Conservation (phyloP, 2,797 vertebrate species). For the Meda fulgida region DNA sequence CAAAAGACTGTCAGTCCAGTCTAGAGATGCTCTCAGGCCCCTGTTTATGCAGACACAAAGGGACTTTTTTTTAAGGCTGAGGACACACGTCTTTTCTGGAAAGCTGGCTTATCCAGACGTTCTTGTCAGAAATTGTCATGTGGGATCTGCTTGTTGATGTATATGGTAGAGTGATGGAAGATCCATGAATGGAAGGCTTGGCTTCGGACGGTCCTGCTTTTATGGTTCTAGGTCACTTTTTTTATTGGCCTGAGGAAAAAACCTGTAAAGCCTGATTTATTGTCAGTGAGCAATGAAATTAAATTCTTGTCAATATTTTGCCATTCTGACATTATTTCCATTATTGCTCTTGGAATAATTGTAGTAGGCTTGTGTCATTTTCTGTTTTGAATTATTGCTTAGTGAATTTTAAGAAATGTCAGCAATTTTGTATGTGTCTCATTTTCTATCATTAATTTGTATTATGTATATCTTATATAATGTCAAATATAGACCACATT, state of each 20-base stretch:
- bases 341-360: neutral
- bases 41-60: conserved; percentile 22
- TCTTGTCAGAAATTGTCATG: conserved; percentile 15
- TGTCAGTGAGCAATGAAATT: neutral
- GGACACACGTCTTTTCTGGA: neutral
- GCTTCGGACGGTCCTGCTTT: neutral
- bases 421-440: neutral
- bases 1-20: conserved; percentile 26
- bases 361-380: neutral
- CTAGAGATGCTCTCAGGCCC: conserved; percentile 13
- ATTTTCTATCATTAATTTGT: neutral
- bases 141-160: conserved; percentile 7
- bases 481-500: neutral
- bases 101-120: conserved; percentile 22
- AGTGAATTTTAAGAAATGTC: neutral
- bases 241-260: conserved; percentile 3
- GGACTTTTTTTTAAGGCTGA: conserved; percentile 13
- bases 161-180: neutral
- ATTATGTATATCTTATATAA: neutral
- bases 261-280: conserved; percentile 9
- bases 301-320: neutral
- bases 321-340: neutral
- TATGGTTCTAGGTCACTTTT: conserved; percentile 5
- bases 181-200: neutral
- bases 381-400: neutral